Base-by-base conservation (phyloP, 2,797 vertebrate species). In the Caiman crocodilus region DNA sequence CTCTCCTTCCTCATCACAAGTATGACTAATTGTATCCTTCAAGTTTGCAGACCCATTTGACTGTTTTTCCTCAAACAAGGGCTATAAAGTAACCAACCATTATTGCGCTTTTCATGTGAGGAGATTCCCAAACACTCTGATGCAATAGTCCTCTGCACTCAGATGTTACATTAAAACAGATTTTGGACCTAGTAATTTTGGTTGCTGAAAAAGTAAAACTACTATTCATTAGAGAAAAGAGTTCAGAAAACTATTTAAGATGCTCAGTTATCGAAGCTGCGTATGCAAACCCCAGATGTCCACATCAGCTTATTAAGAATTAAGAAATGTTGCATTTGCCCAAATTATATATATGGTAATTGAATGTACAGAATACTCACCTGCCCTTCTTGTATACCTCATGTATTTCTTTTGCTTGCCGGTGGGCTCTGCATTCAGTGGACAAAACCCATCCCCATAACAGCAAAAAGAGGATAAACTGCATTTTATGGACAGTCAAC, bases 351-450 rank as follows among this genome's bases (percentile, higher is more conserved):
- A 10, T 56, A 85, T 50, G 6, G 42, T 50, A 50, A 64, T 83
- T 79, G 32, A 86, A 71, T 12, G 14, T 61, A 89, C 76, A 85
- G 59, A 65, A 59, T 12, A 98, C 98, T 98, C 93, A 99, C 99
- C 99, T 99, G 98, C 97, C 95, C 91, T 98, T 98, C 92, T 97
- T 98, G 93, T 98, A 96, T 15, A 97, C 96, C 86, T 98, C 98
- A 15, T 98, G 97, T 75, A 94, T 96, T 93, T 97, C 97, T 90
- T 96, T 98, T 92, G 94, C 97, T 75, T 92, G 95, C 76, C 95
- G 94, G 74, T 97, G 96, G 28, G 73, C 86, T 94, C 97, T 97
- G 94, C 97, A 98, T 94, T 98, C 98, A 92, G 97, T 97, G 30
- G 93, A 97, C 89, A 98, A 96, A 96, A 98, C 95, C 97, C 98